Base-by-base conservation (phyloP, 2,113 vertebrate species). In the Panthera uncia region DNA sequence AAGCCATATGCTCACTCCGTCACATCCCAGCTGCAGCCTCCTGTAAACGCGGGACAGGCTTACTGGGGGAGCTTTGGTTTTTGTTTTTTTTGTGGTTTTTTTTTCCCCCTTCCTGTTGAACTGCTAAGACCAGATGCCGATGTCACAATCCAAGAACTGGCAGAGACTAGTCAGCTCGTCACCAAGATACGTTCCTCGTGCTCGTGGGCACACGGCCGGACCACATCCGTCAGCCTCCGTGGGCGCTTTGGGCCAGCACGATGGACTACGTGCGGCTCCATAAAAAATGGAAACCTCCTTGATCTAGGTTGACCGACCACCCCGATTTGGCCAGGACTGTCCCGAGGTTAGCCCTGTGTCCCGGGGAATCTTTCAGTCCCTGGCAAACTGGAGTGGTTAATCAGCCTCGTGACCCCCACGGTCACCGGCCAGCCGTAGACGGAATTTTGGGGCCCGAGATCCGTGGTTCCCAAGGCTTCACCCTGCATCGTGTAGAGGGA, bases 1-100 rank as follows among this genome's bases (percentile, higher is more conserved):
- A 96, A 95, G 89, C 96, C 0, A 0, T 55, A 31, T 84, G 97
- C 95, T 98, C 63, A 48, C 93, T 97, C 85, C 91, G 68, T 91
- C 97, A 95, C 81, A 19, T 38, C 96, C 96, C 98, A 95, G 48
- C 94, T 98, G 97, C 94, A 98, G 84, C 95, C 73, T 76, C 89
- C 57, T 96, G 82, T 68, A 82, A 82, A 90, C 89, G 78, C 83
- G 92, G 92, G 96, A 92, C 84, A 96, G 88, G 66, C 68, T 76
- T 5, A 66, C 1, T 86, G 57, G 79, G 73, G 36, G 81, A 91
- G 92, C 13, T 0, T 69, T 82, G 68, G 79, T 31, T 3, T 57
- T 36, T 21, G 21, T 2, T 18, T n/a, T 68, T 65, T 41, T 18
- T 91, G n/a, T 55, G 33, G 8, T 45, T n/a, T 4, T 74, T 79